Evolutionary conservation across 2,797 vertebrate genomes (phyloP), one percentile per base, ranked within the genome.

Genomic region (Alca torda): DNA sequence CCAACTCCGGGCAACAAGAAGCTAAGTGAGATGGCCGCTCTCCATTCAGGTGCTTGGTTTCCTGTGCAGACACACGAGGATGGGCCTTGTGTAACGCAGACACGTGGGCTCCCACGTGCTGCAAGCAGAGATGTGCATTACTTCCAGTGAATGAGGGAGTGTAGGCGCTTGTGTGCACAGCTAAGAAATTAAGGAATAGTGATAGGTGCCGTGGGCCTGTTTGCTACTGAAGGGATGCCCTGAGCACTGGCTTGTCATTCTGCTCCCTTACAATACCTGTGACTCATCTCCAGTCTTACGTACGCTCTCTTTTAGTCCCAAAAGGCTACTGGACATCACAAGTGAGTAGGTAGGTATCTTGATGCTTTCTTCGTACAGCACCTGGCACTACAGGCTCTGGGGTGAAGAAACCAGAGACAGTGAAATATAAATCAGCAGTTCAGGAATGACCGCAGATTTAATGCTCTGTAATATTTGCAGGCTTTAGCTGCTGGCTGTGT

Each of bases 21-120:
- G 84, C 73, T 59, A n/a, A 39, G 56, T 0, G 0, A 0, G 9
- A 5, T 16, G 41, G 65, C 85, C 81, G 79, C 69, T 86, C 19
- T 37, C 3, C 1, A 7, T 82, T 30, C 87, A 93, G 94, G 91
- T 96, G 79, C 72, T 43, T 5, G 65, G 43, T 3, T 26, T 77
- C 69, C 90, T 69, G 76, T 61, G 46, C 0, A 8, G 87, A 33
- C 79, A 51, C 61, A 19, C 0, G 11, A 21, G 67, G 67, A 12
- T 1, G 9, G 63, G 3, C 31, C 73, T 82, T 93, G 83, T 31
- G 8, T 85, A 84, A 95, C 0, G 1, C 60, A 33, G 74, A 8
- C 84, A 77, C 15, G 19, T 84, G 94, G 86, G 2, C 70, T 94
- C 64, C 76, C 92, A 79, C 2, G 59, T 95, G 96, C 63, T 88